These are phyloP conservation scores for Heliconius nattereri DNA, from an alignment of 1,140 invertebrate species.

Conservation along the genomic window DNA sequence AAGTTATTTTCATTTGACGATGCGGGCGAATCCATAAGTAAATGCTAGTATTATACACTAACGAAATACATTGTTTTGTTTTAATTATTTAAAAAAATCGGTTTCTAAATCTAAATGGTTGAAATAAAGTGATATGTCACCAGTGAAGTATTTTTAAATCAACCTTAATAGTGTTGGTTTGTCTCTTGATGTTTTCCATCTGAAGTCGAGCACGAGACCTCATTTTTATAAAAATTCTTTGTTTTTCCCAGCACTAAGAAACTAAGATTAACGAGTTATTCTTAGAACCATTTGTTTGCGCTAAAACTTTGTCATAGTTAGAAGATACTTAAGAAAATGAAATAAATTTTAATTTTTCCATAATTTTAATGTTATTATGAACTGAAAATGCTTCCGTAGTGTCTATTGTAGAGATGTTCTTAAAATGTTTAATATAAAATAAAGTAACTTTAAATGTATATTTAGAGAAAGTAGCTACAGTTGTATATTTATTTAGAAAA, in stretches of 20 bases:
- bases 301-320: conserved; percentile 4
- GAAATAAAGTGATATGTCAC: neutral
- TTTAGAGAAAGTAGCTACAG: neutral
- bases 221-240: neutral
- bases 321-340: neutral
- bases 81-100: neutral
- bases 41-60: neutral
- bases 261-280: conserved; percentile 14
- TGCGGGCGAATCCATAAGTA: too few relatives aligned
- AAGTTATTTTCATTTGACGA: too few relatives aligned
- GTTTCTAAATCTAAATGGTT: neutral
- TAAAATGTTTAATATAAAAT: neutral
- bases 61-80: neutral
- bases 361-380: neutral
- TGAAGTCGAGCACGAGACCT: neutral
- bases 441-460: neutral
- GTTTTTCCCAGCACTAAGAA: neutral
- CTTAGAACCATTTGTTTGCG: neutral
- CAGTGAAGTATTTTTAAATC: neutral
- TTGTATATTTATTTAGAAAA: neutral
- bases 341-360: neutral
- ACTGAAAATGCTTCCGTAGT: neutral
- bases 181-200: neutral
- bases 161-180: neutral
- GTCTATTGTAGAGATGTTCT: neutral